Evolutionary conservation across 2,113 vertebrate genomes (phyloP), one percentile per base, ranked within the genome.

Genomic region (Regulus satrapa): DNA sequence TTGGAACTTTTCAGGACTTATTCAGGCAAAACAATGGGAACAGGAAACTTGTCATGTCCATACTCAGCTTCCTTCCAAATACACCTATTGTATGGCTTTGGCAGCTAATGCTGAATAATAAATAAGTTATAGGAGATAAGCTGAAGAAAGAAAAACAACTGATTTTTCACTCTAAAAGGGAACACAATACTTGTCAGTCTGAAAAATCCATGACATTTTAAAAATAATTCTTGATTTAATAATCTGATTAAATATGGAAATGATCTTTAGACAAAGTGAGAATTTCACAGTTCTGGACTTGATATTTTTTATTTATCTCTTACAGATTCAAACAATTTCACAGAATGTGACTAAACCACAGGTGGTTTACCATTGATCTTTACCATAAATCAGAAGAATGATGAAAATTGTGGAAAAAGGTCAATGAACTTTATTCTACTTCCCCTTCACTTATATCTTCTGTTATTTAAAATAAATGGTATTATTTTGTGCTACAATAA

Each of bases 401-500:
- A 85, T 61, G n/a, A 89, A 94, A 89, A 94, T 51, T 66, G 62
- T 89, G 64, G 72, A 45, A 89, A 95, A 96, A 95, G 51, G 74
- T 91, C 78, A 94, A 43, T 66, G 85, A 97, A 82, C 18, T 67
- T 96, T 78, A 41, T 69, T 79, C 74, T 34, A 32, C 24, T 86
- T 92, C 26, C 31, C 16, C 45, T 40, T 80, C 26, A 77, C 48
- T 66, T 90, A 43, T 29, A 24, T 79, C 40, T 63, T 93, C 32
- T 49, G 34, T 93, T 96, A 77, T 95, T 94, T 94, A 86, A 85
- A 95, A 95, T 67, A 82, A 73, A 83, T 43, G 31, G 12, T 81
- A 76, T 95, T 74, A 77, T 52, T 89, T 82, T 8, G 7, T 95
- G 61, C 49, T 92, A 52, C 55, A 85, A 34, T 82, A 62, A 45